These are phyloP conservation scores for Bufotes viridis DNA, from an alignment of 2,797 vertebrate genomes.

Conservation along the genomic window DNA sequence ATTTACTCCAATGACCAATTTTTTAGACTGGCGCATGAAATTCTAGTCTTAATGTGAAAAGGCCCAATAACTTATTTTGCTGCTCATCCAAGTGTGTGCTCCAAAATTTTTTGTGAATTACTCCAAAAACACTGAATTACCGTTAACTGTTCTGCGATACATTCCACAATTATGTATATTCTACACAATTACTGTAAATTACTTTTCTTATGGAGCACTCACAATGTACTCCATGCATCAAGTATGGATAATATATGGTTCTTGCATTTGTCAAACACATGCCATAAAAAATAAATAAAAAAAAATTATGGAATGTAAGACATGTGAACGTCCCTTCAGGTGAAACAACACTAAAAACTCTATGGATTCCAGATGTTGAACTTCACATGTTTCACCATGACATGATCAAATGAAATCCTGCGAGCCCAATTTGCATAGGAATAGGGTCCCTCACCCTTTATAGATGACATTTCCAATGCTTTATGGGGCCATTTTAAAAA, in stretches of 20 bases:
- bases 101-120: too few relatives aligned
- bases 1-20: too few relatives aligned
- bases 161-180: background rate
- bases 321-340: background rate
- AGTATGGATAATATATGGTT: background rate
- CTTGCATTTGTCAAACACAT: background rate
- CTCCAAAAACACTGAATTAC: background rate
- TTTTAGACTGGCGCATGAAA: too few relatives aligned
- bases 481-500: conserved; percentile 57
- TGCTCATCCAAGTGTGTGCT: too few relatives aligned
- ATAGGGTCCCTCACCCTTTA: conserved; percentile 46
- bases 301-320: background rate
- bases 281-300: background rate
- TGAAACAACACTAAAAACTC: background rate
- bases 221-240: background rate
- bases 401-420: conserved; percentile 25
- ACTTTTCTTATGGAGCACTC: background rate
- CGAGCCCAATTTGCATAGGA: conserved; percentile 42
- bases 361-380: conserved; percentile 24
- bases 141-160: background rate
- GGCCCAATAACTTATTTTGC: too few relatives aligned
- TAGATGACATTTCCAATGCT: conserved; percentile 56
- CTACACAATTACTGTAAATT: background rate
- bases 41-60: too few relatives aligned
- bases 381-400: conserved; percentile 20